These are phyloP conservation scores for Meloidogyne chitwoodi DNA, from an alignment of 1,140 invertebrate genomes.

Conservation along the genomic window DNA sequence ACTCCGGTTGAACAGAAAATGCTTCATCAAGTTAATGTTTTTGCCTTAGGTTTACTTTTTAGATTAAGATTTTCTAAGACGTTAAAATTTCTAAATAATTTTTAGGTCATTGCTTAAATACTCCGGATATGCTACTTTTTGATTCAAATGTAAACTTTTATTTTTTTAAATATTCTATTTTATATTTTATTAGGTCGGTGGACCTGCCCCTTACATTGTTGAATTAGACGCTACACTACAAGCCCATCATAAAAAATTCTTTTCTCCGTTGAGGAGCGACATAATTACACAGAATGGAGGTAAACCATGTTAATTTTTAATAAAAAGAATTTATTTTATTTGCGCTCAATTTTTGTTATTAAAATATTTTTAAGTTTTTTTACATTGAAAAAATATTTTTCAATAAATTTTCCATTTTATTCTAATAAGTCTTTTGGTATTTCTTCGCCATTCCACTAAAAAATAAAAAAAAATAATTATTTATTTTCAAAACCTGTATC, in stretches of 20 bases:
- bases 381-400: neutral
- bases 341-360: no score
- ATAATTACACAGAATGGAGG: neutral
- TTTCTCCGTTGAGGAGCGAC: neutral
- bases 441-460: slow-evolving; percentile 14
- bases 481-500: neutral
- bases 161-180: neutral
- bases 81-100: neutral
- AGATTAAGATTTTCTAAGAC: neutral
- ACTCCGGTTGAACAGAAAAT: slow-evolving; percentile 24
- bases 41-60: slow-evolving; percentile 20
- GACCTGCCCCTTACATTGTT: slow-evolving; percentile 20
- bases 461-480: neutral
- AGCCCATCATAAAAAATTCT: slow-evolving; percentile 10
- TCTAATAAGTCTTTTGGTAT: neutral
- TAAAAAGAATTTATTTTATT: no score
- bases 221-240: slow-evolving; percentile 10
- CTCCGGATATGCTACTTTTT: slow-evolving; percentile 12
- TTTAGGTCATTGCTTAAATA: slow-evolving; percentile 14
- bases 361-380: no score
- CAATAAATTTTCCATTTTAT: neutral
- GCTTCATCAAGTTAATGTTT: slow-evolving; percentile 22
- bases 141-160: neutral
- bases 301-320: neutral
- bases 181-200: neutral